Base-by-base conservation (phyloP, 53 echinoderm and acorn worm species). In the Luidia sarsii region DNA sequence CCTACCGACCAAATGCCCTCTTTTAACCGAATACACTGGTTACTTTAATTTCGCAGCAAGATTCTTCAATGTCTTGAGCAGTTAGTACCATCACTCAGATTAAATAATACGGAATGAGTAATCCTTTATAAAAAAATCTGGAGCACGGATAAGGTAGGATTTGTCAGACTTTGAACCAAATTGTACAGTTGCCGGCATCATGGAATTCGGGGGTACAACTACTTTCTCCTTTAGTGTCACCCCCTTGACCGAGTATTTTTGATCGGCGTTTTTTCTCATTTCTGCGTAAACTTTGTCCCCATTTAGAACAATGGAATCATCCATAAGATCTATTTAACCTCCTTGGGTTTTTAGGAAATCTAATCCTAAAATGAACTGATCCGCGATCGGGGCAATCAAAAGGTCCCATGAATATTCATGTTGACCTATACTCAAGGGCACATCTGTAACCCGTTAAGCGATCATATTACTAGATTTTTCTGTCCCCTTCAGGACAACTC, bases 281-380 rank as follows among this genome's bases (percentile, higher is more conserved):
- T 70, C 50, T 33, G 70, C 52, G 7, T 33, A 34, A 50, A 64
- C 36, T 64, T 64, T 64, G 64, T 64, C 64, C 9, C 18, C 64
- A 14, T 64, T 33, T 32, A 64, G 38, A 2, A 30, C 33, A n/a
- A 62, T 13, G 15, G 70, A 50, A 33, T 33, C 32, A 33, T 62
- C 63, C 1, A 2, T 15, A 16, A 64, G 35, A 7, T 64, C 64
- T 32, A 35, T 64, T 2, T 33, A 2, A 33, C 64, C 64, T 16
- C 33, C 64, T 35, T 33, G 35, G 3, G 36, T 21, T 36, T 37
- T 64, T 64, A 64, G 6, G 60, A 64, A 35, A 36, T 57, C 57
- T 57, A 57, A 19, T 2, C 57, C 57, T 7, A 57, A 24, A 27
- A 57, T 57, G 57, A 57, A 57, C 2, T 20, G 11, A 2, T 57